These are phyloP conservation scores for Drosophila malerkotliana DNA, from an alignment of 1,140 invertebrate genomes.

Conservation along the genomic window DNA sequence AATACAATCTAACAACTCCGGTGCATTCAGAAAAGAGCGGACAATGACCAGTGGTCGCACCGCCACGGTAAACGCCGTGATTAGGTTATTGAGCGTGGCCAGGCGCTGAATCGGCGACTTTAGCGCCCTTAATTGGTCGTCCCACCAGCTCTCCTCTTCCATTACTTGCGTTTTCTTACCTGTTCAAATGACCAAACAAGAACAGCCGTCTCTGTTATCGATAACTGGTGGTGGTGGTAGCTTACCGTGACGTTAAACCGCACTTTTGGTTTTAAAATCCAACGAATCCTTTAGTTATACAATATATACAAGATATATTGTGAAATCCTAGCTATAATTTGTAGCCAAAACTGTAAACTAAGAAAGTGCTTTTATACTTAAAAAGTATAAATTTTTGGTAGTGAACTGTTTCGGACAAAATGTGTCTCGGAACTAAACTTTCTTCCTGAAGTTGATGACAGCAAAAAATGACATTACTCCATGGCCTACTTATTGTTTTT, in stretches of 20 bases:
- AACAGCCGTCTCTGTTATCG: not conserved
- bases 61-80: constrained; percentile 53
- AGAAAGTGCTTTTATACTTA: not conserved
- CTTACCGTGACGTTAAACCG: not conserved
- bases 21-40: constrained; percentile 72
- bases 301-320: not conserved
- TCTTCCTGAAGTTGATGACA: not conserved
- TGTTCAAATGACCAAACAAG: not conserved
- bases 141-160: constrained; percentile 84
- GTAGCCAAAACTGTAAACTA: not conserved
- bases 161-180: constrained; percentile 35
- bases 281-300: not conserved
- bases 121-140: constrained; percentile 78
- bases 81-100: constrained; percentile 64
- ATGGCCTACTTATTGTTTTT: not conserved
- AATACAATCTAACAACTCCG: constrained; percentile 84
- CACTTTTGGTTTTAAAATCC: not conserved
- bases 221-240: not conserved
- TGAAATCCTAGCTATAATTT: not conserved
- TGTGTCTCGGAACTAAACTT: not conserved
- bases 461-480: not conserved
- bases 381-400: not conserved
- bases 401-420: not conserved
- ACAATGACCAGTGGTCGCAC: constrained; percentile 57
- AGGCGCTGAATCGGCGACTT: constrained; percentile 76